Percentiles rank a stretch among this genome's conserved stretches.
Conservation (phyloP, 1,140 invertebrate species). For the Patella vulgata region DNA sequence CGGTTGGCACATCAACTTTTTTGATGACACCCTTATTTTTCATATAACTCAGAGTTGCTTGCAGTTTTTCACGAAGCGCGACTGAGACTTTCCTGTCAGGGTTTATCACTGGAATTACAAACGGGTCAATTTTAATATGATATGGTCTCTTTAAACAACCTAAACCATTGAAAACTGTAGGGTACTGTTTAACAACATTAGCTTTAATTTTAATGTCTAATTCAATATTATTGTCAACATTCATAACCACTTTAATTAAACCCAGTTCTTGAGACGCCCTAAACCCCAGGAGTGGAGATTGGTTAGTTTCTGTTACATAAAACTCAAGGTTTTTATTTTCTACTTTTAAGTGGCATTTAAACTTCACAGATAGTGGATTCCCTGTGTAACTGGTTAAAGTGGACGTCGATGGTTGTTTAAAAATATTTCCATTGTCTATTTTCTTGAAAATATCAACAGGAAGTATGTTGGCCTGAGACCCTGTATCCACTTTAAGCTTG, state of each 20-base stretch:
- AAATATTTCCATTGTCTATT: neutral
- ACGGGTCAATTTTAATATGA: conserved; percentile 14
- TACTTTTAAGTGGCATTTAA: neutral
- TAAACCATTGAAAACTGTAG: conserved; percentile 9
- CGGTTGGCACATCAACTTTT: conserved; percentile 48
- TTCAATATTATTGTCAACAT: neutral
- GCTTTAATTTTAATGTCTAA: neutral
- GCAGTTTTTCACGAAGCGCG: conserved; percentile 17
- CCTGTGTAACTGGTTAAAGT: conserved; percentile 7
- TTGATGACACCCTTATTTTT: conserved; percentile 37
- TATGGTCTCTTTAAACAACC: conserved; percentile 17
- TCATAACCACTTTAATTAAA: conserved; percentile 10
- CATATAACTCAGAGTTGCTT: conserved; percentile 23
- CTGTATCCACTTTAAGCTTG: conserved; percentile 16
- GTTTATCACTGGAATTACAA: conserved; percentile 13
- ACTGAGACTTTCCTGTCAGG: conserved; percentile 19
- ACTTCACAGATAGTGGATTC: neutral
- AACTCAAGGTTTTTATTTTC: conserved; percentile 2
- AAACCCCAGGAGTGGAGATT: conserved; percentile 8
- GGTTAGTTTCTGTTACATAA: conserved; percentile 7
- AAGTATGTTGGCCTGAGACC: conserved; percentile 4
- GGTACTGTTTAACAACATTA: neutral
- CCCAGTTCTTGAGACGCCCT: conserved; percentile 13
- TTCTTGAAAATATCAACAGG: neutral
- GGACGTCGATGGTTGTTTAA: neutral